These are phyloP conservation scores for Pseudanteris insignis DNA, from an alignment of 2,888 invertebrate species.

Conservation along the genomic window DNA sequence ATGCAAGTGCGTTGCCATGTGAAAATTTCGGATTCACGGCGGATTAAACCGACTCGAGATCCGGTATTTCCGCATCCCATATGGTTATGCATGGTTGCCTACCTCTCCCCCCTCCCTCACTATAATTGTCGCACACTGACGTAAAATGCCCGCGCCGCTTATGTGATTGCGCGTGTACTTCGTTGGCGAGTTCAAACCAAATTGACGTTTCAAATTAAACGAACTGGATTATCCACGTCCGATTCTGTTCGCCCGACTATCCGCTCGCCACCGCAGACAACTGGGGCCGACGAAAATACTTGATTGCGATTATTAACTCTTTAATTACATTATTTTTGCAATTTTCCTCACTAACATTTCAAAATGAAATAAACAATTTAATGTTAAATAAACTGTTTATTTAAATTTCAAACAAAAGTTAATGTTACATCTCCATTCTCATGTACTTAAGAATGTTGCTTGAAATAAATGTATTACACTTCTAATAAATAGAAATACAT, in stretches of 20 bases:
- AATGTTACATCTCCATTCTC: no score
- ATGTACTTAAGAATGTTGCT: no score
- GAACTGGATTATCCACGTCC: conserved; percentile 47
- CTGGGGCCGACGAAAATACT: no score
- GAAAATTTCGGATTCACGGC: conserved; percentile 46
- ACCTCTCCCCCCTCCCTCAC: neutral
- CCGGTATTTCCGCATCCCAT: conserved; percentile 16
- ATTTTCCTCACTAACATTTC: no score
- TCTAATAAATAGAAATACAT: no score
- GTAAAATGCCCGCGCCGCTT: conserved; percentile 22
- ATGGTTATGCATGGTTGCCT: conserved; percentile 19
- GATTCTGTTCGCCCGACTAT: conserved; percentile 46
- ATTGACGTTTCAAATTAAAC: conserved; percentile 62
- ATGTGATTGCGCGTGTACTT: conserved; percentile 51
- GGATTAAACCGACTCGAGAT: conserved; percentile 48
- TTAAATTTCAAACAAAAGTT: no score
- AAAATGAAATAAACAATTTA: no score
- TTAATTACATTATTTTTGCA: no score
- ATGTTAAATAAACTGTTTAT: no score
- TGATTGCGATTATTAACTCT: no score
- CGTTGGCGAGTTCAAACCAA: conserved; percentile 49
- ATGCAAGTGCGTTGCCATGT: conserved; percentile 52
- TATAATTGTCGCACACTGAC: conserved; percentile 33
- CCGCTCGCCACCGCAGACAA: conserved; percentile 45
- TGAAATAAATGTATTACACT: no score